Conservation (phyloP, 2,888 invertebrate genomes). For the Orthosia incerta region DNA sequence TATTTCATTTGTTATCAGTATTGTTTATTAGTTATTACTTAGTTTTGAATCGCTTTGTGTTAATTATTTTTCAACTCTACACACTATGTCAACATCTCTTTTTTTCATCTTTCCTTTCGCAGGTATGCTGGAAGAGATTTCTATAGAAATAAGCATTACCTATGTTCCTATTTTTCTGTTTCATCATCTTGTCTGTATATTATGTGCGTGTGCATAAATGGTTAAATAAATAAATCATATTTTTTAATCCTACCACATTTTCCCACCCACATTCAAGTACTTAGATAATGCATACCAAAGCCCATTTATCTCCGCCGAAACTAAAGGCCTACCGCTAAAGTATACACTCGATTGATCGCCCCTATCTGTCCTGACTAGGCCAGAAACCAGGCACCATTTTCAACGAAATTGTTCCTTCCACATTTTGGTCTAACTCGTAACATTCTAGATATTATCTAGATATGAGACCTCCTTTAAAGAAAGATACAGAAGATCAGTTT, state of each 20-base stretch:
- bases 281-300: neutral
- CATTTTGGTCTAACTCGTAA: conserved; percentile 32
- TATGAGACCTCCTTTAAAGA: conserved; percentile 6
- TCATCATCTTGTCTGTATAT: no score
- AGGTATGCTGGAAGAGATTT: no score
- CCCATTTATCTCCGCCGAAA: conserved; percentile 14
- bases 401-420: conserved; percentile 20
- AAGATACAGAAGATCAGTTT: neutral
- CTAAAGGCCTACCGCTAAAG: conserved; percentile 8
- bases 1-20: no score
- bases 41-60: no score
- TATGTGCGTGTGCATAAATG: no score
- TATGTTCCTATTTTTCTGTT: no score
- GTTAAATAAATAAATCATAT: no score
- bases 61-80: no score
- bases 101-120: no score
- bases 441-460: conserved; percentile 40
- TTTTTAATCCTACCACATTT: neutral
- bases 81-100: no score
- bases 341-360: conserved; percentile 28
- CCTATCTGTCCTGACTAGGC: conserved; percentile 9
- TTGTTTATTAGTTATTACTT: no score
- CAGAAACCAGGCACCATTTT: conserved; percentile 29
- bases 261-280: neutral
- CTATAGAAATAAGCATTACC: no score